Base-by-base conservation (phyloP, 2,888 invertebrate species). In the Phyllotreta striolata region DNA sequence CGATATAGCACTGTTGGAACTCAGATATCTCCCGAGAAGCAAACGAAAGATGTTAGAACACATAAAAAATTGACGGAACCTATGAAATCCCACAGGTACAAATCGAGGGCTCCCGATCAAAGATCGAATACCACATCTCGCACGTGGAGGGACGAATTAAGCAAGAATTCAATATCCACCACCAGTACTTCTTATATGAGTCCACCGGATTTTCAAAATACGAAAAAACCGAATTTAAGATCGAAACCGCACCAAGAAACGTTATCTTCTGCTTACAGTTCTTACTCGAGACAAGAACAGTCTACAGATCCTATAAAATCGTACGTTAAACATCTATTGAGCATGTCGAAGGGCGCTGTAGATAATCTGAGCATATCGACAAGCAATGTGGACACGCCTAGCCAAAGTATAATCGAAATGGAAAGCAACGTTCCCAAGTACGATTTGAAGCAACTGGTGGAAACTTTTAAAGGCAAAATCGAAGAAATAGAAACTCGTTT, bases 271-370 rank as follows among this genome's bases (percentile, higher is more conserved):
- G 60, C 44, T 40, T 60, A 58, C 35, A 68, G 51, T 55, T 49
- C 12, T 24, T 24, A 51, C 6, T 51, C 52, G 3, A 39, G 24
- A 51, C 12, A 59, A n/a, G 35, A 54, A 1, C 37, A 38, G 39
- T 14, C 55, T 6, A 14, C 24, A 39, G 78, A 84, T 74, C 81
- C 83, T 1, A 71, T 85, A 43, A 73, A 80, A 3, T 79, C 79
- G 6, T 85, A 85, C 68, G 82, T 87, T 1, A 80, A 83, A 58
- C 82, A 83, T 66, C 74, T 87, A 41, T 72, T 87, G 13, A 78
- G 78, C n/a, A 85, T 86, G 86, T 83, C 84, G 0, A 81, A 82
- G 37, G 75, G 72, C 7, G 82, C 82, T 60, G 76, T 86, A n/a
- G 82, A 84, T 9, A 80, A 84, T 8, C 73, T 86, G 12, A 79